phyloP scores from a whole-genome alignment of 2,888 invertebrate species.

The Drosophila buzzatii region DNA sequence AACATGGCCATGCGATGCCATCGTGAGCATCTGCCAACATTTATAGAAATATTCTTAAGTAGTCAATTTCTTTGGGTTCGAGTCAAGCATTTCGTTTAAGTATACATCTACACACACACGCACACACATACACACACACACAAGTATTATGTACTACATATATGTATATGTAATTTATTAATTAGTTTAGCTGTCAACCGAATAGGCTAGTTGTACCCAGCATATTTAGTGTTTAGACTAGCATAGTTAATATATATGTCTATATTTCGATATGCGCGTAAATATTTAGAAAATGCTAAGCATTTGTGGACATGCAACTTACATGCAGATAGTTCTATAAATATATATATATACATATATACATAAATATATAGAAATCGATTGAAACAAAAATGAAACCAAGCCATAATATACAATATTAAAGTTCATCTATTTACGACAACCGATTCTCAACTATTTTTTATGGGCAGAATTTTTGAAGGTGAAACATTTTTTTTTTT shows the following conservation, averaged over 20 bases:
- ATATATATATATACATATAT: not conserved
- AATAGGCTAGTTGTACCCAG: constrained; percentile 28
- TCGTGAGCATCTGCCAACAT: constrained; percentile 9
- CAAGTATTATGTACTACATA: constrained; percentile 53
- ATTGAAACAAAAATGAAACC: constrained; percentile 53
- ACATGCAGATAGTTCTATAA: constrained; percentile 28
- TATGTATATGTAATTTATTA: constrained; percentile 52
- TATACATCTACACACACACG: not conserved
- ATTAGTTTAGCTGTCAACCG: constrained; percentile 39
- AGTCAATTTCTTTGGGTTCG: constrained; percentile 74
- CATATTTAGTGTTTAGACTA: constrained; percentile 41
- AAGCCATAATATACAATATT: constrained; percentile 74
- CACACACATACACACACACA: constrained; percentile 1
- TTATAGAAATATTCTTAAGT: constrained; percentile 64
- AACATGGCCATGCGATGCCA: constrained; percentile 18
- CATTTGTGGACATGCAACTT: constrained; percentile 53
- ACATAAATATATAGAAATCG: constrained; percentile 12
- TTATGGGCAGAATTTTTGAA: not conserved
- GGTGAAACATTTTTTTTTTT: too few relatives aligned
- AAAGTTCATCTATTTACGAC: constrained; percentile 62
- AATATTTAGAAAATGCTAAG: constrained; percentile 64
- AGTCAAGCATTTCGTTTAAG: constrained; percentile 26
- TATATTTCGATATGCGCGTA: constrained; percentile 61
- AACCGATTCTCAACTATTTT: not conserved
- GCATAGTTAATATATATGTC: constrained; percentile 49